Evolutionary conservation across 2,797 vertebrate genomes (phyloP).

Genomic region (Diceros bicornis): DNA sequence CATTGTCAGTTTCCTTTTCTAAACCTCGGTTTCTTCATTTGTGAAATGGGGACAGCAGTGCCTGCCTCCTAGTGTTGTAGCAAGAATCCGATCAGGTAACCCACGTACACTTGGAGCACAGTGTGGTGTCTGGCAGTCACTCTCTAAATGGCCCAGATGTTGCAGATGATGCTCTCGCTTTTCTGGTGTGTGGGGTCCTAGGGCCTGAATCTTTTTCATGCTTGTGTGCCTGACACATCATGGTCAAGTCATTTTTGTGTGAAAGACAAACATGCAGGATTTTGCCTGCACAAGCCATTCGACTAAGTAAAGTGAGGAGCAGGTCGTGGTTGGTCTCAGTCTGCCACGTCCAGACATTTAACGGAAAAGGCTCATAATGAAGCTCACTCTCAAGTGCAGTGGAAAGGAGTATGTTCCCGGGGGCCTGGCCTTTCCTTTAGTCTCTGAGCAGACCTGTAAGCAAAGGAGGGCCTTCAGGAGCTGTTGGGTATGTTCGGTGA

Average conservation of each 20-base stretch:
- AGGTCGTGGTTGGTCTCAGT: neutral
- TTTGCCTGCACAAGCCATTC: neutral
- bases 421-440: neutral
- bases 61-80: neutral
- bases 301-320: neutral
- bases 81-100: neutral
- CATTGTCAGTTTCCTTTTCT: neutral
- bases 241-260: neutral
- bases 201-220: neutral
- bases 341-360: neutral
- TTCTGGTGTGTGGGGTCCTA: neutral
- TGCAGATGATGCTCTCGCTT: neutral
- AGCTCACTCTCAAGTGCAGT: no score
- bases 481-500: neutral
- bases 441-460: neutral
- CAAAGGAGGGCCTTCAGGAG: neutral
- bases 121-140: neutral
- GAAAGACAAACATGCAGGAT: neutral
- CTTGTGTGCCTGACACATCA: neutral
- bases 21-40: neutral
- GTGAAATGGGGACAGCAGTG: neutral
- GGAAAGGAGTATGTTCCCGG: neutral
- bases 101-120: neutral
- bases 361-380: neutral
- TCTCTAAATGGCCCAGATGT: neutral